Evolutionary conservation across 2,113 vertebrate species (phyloP), one percentile per base, ranked within the genome.

Genomic region (Apteryx owenii): DNA sequence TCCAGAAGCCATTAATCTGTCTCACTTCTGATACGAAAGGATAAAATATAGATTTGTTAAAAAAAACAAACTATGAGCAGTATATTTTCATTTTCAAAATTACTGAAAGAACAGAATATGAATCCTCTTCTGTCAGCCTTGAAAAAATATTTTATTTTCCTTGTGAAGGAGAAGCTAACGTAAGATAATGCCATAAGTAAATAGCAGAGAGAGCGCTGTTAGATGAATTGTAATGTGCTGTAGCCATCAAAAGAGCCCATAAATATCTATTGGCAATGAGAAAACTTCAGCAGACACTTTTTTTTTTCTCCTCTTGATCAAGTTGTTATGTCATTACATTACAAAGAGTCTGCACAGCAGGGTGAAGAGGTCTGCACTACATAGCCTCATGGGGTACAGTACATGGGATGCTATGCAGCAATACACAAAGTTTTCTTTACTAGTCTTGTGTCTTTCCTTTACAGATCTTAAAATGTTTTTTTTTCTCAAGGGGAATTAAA

Each of bases 31-130:
- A 95, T 91, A 94, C 31, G 68, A 95, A 90, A 94, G 93, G 82
- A 91, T 96, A 88, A 96, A 97, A 95, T 96, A 94, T 91, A 95
- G 93, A 86, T 91, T 89, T 94, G 93, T 96, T 95, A 51, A 93
- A 95, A 97, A 93, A 86, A 82, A 48, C 95, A 44, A n/a, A 22
- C 85, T 85, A 60, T 85, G 65, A 95, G 91, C 79, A 78, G 76
- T 97, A 78, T 94, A 90, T 97, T 96, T 97, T 97, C 95, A 96
- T 97, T 94, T 96, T 97, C 91, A 89, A 97, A 97, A 96, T 97
- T 93, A 97, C 91, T 90, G 94, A 93, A 95, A 97, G 72, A 97
- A 85, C 84, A 96, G 91, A 94, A 93, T 89, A 96, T 95, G 96
- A 97, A 97, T 97, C 85, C 54, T 91, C 88, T 82, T 93, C 96